phyloP scores from a whole-genome alignment of 1,140 invertebrate species.

The Andricus grossulariae region DNA sequence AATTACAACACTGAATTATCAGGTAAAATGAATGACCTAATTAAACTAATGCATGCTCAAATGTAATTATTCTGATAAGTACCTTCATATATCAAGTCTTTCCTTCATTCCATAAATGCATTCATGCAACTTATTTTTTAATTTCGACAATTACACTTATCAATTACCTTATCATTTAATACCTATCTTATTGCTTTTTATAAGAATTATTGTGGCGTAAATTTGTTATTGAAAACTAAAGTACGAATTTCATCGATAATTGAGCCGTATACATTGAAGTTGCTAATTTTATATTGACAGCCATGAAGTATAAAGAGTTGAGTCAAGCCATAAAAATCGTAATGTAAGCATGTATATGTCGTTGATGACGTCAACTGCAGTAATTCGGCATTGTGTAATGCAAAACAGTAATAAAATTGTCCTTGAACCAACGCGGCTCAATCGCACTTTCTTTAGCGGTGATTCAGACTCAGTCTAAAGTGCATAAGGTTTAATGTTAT shows the following conservation, averaged over 20 bases:
- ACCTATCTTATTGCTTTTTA: no score
- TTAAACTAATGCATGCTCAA: no score
- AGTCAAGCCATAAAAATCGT: background rate
- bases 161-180: no score
- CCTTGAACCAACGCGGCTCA: slow-evolving; percentile 6
- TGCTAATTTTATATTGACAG: background rate
- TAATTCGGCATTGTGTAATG: slow-evolving; percentile 19
- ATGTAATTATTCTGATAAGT: no score
- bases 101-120: no score
- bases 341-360: slow-evolving; percentile 5
- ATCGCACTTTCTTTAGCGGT: slow-evolving; percentile 19
- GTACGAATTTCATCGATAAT: background rate
- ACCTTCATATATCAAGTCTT: no score
- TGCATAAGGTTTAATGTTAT: background rate
- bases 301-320: slow-evolving; percentile 1
- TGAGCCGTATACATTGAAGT: slow-evolving; percentile 2
- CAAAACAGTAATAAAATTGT: slow-evolving; percentile 25
- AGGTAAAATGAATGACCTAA: no score
- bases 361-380: background rate
- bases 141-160: no score
- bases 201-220: no score
- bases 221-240: no score
- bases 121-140: no score
- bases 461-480: slow-evolving; percentile 15
- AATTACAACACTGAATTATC: no score